Base-by-base conservation (phyloP, 1,140 invertebrate species). In the Venturia canescens region DNA sequence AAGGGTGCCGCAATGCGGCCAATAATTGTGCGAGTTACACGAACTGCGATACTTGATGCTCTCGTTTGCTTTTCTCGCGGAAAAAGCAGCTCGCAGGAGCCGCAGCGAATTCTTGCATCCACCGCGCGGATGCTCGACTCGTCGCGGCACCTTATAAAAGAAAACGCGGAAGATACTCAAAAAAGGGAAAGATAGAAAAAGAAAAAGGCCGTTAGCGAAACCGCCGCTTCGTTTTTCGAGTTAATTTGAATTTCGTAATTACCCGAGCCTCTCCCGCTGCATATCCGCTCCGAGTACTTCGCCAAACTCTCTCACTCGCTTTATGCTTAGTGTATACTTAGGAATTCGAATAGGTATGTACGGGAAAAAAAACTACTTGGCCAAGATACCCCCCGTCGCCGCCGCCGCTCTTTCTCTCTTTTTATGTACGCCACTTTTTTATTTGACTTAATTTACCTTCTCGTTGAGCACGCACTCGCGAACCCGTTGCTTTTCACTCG, bases 181-280 rank as follows among this genome's bases (percentile, higher is more conserved):
- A 63, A 77, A 77, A 77, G 13, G 6, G 44, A 44, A n/a, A 50
- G n/a, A 31, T 31, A 50, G n/a, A 31, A 69, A 69, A 69, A 69
- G 11, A 27, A 63, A 87, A 88, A 87, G 85, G 85, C 82, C 86
- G 86, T 84, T 84, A 31, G 84, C 89, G 15, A 26, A 63, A 89
- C 84, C 88, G 87, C 87, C 88, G 89, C 90, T 91, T 92, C 91
- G 88, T 91, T 92, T 91, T 91, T 91, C 89, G 88, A 91, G 90
- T 91, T 92, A 92, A 92, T 92, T 92, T 91, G 90, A 92, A 92
- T 91, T 91, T 91, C 87, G 90, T 91, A 92, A 91, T 92, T 92
- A 91, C 90, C 90, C 85, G 79, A 85, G 86, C 76, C 53, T 72
- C 48, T 72, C 23, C n/a, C 63, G 18, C 70, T 77, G 48, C 44